Percentiles rank a stretch among this genome's conserved stretches.
phyloP scores from a whole-genome alignment of 1,140 invertebrate genomes.

The Sweltsa coloradensis region DNA sequence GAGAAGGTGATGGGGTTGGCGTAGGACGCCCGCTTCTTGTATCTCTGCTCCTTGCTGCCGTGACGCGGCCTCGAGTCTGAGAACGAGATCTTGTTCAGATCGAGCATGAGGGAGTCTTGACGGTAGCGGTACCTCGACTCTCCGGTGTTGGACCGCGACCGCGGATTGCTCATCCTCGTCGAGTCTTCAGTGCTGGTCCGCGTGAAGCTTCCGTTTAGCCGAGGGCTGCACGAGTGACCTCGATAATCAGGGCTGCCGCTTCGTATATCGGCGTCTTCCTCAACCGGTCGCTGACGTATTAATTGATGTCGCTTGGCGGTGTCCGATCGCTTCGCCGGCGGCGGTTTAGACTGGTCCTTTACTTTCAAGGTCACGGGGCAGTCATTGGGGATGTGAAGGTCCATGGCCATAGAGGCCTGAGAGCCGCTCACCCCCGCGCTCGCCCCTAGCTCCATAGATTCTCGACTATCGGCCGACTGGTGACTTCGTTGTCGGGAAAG shows the following conservation, averaged over 20 bases:
- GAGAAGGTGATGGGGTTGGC: no score
- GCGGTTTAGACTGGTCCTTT: conserved; percentile 41
- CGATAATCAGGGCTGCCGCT: background rate
- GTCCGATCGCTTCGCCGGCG: conserved; percentile 42
- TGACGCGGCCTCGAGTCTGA: no score
- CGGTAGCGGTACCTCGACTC: no score
- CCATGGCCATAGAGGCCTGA: conserved; percentile 57
- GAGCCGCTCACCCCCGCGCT: conserved; percentile 13
- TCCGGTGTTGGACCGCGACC: no score
- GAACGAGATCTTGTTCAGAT: no score
- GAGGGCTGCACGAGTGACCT: conserved; percentile 3
- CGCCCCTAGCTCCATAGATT: conserved; percentile 20
- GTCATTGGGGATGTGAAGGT: conserved; percentile 49
- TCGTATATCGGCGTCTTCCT: conserved; percentile 40
- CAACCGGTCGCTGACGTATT: conserved; percentile 57
- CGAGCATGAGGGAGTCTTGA: no score
- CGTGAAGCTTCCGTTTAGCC: background rate
- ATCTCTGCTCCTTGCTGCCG: no score
- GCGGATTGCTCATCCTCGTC: no score
- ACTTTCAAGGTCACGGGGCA: conserved; percentile 54
- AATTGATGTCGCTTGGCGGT: conserved; percentile 60
- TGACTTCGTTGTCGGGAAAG: conserved; percentile 16
- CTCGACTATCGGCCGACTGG: conserved; percentile 16
- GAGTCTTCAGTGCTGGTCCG: background rate
- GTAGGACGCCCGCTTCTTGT: no score